A percentile compares a stretch with the other conserved stretches of the same genome.
Conservation (phyloP, 2,888 invertebrate species). For the Cheilosia impressa region DNA sequence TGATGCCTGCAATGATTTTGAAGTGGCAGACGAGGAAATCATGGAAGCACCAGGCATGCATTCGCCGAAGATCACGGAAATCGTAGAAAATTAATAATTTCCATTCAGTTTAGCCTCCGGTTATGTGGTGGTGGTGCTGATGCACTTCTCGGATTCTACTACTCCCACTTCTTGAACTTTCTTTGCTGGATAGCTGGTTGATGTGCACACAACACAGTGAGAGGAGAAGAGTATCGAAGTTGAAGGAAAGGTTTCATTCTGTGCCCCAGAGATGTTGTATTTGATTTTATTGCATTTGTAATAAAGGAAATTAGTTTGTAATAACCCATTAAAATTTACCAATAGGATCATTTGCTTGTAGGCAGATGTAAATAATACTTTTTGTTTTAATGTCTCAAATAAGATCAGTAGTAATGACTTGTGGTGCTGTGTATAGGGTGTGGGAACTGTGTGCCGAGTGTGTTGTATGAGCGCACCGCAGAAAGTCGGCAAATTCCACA, state of each 20-base stretch:
- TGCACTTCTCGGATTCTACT: constrained; percentile 5
- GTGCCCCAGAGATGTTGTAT: constrained; percentile 12
- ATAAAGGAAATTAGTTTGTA: constrained; percentile 35
- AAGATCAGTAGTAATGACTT: too few relatives aligned
- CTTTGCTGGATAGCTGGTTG: not conserved
- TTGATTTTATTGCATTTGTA: constrained; percentile 29
- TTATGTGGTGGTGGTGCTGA: constrained; percentile 16
- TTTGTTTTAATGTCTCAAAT: too few relatives aligned
- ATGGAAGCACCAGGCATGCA: constrained; percentile 54
- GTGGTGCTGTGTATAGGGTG: too few relatives aligned
- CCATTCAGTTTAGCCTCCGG: constrained; percentile 45
- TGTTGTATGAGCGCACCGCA: too few relatives aligned
- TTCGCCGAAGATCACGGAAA: constrained; percentile 62
- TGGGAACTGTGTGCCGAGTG: too few relatives aligned
- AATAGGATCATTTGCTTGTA: not conserved
- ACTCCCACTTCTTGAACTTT: constrained; percentile 44
- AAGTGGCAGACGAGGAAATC: constrained; percentile 30
- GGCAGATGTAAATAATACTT: not conserved
- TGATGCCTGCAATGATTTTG: constrained; percentile 14
- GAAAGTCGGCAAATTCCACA: too few relatives aligned
- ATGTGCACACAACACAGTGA: not conserved
- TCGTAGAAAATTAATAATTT: constrained; percentile 62
- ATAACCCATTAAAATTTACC: constrained; percentile 6
- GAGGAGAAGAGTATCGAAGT: not conserved
- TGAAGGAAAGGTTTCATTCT: constrained; percentile 1